Base-by-base conservation (phyloP, 2,113 vertebrate genomes). In the Muntiacus muntjak region DNA sequence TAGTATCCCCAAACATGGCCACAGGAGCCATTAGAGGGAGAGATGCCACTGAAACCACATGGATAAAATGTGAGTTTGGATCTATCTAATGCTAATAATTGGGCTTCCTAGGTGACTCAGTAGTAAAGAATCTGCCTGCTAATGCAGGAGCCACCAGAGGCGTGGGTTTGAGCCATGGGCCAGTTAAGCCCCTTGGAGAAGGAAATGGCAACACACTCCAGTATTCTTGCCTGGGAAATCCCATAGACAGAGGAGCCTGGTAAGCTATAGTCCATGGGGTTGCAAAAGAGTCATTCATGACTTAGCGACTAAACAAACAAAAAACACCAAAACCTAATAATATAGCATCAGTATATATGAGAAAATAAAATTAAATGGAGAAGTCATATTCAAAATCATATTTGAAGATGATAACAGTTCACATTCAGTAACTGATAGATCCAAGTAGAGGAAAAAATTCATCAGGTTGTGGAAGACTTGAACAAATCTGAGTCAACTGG, bases 371-470 rank as follows among this genome's bases (percentile, higher is more conserved):
- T 43, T 30, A n/a, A 71, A 55, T 21, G 6, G 21, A 62, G 57
- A 81, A 40, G 43, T 91, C 15, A n/a, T 81, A 91, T 50, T 81
- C 15, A 21, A 11, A 91, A 21, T 52, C 5, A 67, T 45, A 92
- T 55, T 17, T 55, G 60, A 83, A 92, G n/a, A 67, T 25, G 64
- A 55, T 7, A 84, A 71, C 30, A 45, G 7, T 67, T 28, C 60
- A 71, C 64, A 33, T 54, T 83, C 78, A 92, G 28, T 43, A 92
- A 33, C 2, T 92, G 26, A 84, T 33, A 92, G 60, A 30, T 33
- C 7, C 47, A 71, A 84, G 28, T 12, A 55, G 11, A n/a, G 6
- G 13, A 33, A 62, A 67, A 83, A 52, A 36, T 23, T 40, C 40
- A 30, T 19, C 30, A 54, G 19, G 21, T 36, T 54, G 23, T 54